Evolutionary conservation across 2,797 vertebrate genomes (phyloP).

Genomic region (Cyprinella venusta): DNA sequence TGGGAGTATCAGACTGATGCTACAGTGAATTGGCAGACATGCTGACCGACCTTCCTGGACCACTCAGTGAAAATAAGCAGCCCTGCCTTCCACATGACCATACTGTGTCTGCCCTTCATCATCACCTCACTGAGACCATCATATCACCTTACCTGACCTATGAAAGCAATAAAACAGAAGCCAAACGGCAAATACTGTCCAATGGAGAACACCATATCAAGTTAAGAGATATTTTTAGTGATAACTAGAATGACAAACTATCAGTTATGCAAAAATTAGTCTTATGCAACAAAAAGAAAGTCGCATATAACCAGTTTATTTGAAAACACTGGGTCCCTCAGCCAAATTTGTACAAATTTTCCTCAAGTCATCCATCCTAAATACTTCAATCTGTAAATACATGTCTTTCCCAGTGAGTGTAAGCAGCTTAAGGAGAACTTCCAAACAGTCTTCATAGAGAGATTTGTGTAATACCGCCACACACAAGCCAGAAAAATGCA

Average conservation of each 20-base stretch:
- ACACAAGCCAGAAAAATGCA: constrained; percentile 26
- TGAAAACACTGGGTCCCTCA: background rate
- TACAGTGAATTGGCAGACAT: constrained; percentile 38
- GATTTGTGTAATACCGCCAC: constrained; percentile 23
- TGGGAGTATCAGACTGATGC: constrained; percentile 24
- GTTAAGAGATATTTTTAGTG: background rate
- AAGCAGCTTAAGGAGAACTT: constrained; percentile 46
- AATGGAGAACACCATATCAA: background rate
- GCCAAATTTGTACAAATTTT: constrained; percentile 15
- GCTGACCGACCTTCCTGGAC: constrained; percentile 33
- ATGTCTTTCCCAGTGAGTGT: constrained; percentile 46
- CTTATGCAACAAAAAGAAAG: background rate
- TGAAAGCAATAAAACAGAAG: constrained; percentile 22
- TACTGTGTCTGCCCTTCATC: constrained; percentile 25
- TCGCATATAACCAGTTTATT: background rate
- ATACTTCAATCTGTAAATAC: constrained; percentile 48
- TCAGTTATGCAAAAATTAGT: background rate
- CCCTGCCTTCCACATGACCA: constrained; percentile 40
- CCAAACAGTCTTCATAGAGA: constrained; percentile 27
- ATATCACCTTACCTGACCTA: constrained; percentile 16
- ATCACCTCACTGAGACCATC: constrained; percentile 23
- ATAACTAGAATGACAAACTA: background rate
- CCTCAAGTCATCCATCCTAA: constrained; percentile 39
- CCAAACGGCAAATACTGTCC: background rate
- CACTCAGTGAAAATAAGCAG: constrained; percentile 35